phyloP scores from a whole-genome alignment of 2,888 invertebrate genomes.

The Brenthis hecate region DNA sequence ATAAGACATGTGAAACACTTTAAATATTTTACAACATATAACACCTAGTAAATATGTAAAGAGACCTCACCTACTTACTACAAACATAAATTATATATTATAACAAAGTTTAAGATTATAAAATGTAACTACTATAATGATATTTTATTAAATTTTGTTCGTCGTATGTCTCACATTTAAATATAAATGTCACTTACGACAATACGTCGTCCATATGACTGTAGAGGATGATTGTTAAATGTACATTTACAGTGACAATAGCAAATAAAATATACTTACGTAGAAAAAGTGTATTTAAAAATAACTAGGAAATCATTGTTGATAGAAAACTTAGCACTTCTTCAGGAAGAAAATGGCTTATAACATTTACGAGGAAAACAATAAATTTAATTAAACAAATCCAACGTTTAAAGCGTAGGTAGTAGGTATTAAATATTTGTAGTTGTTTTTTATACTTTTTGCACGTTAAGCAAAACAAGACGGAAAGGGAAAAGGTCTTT shows the following conservation, averaged over 20 bases:
- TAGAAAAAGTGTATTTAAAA: neutral
- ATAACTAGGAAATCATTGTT: neutral
- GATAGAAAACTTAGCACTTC: neutral
- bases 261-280: neutral
- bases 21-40: too few relatives aligned
- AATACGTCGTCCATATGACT: neutral
- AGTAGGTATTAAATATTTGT: too few relatives aligned
- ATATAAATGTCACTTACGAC: slow-evolving; percentile 1
- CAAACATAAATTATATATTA: neutral
- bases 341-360: neutral
- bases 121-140: neutral
- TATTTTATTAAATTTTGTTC: neutral
- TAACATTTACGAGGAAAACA: neutral
- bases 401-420: neutral
- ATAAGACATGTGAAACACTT: neutral
- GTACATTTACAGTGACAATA: neutral
- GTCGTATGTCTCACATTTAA: slow-evolving; percentile 2
- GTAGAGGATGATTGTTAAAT: neutral
- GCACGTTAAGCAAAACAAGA: too few relatives aligned
- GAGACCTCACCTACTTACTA: too few relatives aligned
- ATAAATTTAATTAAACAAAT: neutral
- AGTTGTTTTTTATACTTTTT: too few relatives aligned
- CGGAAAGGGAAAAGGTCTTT: too few relatives aligned
- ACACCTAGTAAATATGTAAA: too few relatives aligned
- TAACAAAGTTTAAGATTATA: neutral